Conservation (phyloP, 2,888 invertebrate species). For the Drosophila pseudotakahashii region DNA sequence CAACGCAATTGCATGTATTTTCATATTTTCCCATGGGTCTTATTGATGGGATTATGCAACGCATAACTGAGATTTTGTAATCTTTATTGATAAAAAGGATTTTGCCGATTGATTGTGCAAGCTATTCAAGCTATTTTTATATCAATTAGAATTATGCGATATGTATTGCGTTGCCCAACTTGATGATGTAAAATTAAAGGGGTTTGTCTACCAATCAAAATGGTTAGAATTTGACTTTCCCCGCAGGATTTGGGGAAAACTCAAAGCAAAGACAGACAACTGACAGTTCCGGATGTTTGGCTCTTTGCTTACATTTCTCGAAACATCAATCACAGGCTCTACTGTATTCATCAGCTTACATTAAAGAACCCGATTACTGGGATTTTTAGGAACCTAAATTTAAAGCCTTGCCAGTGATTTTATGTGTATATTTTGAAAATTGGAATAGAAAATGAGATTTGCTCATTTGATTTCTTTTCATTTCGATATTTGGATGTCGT, state of each 20-base stretch:
- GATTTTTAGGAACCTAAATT: too few species aligned
- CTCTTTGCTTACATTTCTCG: not conserved
- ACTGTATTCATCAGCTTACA: not conserved
- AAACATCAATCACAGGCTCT: not conserved
- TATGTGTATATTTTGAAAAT: not conserved
- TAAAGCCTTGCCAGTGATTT: not conserved
- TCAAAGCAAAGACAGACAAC: not conserved
- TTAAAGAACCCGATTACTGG: not conserved
- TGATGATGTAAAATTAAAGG: not conserved
- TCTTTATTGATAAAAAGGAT: not conserved
- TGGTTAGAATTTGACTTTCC: not conserved
- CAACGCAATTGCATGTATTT: constrained; percentile 1
- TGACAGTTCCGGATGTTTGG: not conserved
- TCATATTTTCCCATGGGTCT: not conserved
- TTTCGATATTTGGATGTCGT: constrained; percentile 13
- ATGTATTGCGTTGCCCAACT: not conserved
- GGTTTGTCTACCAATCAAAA: too few species aligned
- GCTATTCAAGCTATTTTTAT: not conserved
- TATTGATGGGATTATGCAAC: not conserved
- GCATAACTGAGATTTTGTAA: not conserved
- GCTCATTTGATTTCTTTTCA: not conserved
- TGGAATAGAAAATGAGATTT: not conserved
- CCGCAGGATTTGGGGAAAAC: not conserved
- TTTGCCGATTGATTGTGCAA: not conserved
- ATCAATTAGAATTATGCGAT: not conserved